Conservation (phyloP, 2,113 vertebrate species). For the Solenodon paradoxus region DNA sequence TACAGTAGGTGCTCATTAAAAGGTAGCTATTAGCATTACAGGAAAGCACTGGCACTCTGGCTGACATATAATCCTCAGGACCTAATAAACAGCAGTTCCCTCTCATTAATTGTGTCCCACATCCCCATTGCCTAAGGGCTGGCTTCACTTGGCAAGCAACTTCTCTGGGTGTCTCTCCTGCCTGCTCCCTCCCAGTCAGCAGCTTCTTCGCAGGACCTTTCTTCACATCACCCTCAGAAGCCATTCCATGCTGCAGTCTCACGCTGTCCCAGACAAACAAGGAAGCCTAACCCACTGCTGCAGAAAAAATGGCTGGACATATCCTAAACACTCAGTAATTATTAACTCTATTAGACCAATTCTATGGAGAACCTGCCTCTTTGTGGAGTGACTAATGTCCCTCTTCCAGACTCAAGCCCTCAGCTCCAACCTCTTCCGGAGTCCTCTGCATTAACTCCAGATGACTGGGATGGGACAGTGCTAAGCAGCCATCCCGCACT, state of each 20-base stretch:
- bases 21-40: background rate
- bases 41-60: background rate
- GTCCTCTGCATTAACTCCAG: background rate
- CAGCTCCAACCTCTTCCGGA: background rate
- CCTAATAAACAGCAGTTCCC: background rate
- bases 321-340: no score
- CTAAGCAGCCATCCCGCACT: background rate
- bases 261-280: background rate
- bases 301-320: no score
- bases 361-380: background rate
- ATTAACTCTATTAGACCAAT: no score
- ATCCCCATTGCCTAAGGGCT: background rate
- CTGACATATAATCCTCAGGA: background rate
- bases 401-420: background rate
- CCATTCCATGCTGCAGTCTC: background rate
- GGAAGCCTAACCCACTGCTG: no score
- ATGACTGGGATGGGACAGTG: background rate
- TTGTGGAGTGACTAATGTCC: background rate
- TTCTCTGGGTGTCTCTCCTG: constrained; percentile 7
- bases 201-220: background rate
- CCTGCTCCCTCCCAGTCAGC: background rate
- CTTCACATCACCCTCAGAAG: background rate
- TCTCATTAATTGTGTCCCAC: background rate
- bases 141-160: background rate
- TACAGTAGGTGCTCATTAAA: background rate